A percentile compares a stretch with the other conserved stretches of the same genome.
Evolutionary conservation across 1,140 invertebrate species (phyloP).

Genomic region (Marisa cornuarietis): DNA sequence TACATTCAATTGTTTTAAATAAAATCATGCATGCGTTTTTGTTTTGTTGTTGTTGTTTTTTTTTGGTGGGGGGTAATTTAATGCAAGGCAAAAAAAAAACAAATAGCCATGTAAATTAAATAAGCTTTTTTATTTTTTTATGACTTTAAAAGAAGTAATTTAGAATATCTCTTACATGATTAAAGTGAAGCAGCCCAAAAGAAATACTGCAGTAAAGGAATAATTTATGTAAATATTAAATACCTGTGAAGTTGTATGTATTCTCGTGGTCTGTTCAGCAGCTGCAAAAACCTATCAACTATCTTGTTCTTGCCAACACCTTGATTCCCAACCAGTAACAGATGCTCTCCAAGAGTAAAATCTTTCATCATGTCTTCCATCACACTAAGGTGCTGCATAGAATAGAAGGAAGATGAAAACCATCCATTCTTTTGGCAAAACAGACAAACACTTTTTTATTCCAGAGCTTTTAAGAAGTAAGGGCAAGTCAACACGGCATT

Average conservation of each 20-base stretch:
- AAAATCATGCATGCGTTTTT: too few relatives aligned
- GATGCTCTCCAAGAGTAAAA: conserved; percentile 89
- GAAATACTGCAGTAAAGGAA: not conserved
- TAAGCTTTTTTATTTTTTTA: not conserved
- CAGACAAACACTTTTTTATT: too few relatives aligned
- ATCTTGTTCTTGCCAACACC: conserved; percentile 90
- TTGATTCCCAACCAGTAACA: conserved; percentile 95
- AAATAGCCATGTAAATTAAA: not conserved
- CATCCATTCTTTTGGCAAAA: not conserved
- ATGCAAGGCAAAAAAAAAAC: too few relatives aligned
- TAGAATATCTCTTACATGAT: not conserved
- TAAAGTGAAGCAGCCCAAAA: not conserved
- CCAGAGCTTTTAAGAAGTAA: too few relatives aligned
- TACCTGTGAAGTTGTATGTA: conserved; percentile 92
- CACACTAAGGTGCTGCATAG: conserved; percentile 79
- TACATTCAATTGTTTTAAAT: too few relatives aligned
- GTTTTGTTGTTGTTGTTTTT: too few relatives aligned
- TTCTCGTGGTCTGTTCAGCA: conserved; percentile 90
- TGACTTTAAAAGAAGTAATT: not conserved
- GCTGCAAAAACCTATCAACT: conserved; percentile 88
- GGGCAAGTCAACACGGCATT: too few relatives aligned
- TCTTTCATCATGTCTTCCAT: conserved; percentile 90
- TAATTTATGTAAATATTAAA: not conserved
- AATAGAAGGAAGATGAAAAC: not conserved
- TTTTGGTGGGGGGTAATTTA: too few relatives aligned